These are phyloP conservation scores for Eriocheir sinensis DNA, from an alignment of 1,140 invertebrate genomes.

Conservation along the genomic window DNA sequence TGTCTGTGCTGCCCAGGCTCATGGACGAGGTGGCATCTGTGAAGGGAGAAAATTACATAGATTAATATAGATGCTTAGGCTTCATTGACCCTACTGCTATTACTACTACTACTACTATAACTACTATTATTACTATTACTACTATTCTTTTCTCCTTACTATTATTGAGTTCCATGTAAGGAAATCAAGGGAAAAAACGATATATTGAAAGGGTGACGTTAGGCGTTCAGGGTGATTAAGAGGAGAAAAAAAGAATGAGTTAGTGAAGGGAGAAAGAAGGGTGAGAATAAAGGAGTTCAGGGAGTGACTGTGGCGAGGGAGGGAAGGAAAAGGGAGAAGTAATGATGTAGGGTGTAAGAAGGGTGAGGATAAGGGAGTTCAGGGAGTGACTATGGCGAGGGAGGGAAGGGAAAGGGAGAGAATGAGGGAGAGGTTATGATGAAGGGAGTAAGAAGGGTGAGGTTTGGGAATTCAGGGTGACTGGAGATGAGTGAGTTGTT, in stretches of 20 bases:
- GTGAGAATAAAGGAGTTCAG: neutral
- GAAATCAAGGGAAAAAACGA: conserved; percentile 2
- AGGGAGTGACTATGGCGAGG: neutral
- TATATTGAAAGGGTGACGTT: neutral
- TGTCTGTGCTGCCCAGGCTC: conserved; percentile 64
- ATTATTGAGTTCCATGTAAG: too few relatives aligned
- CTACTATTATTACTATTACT: too few relatives aligned
- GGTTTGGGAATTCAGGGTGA: neutral
- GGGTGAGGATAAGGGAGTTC: neutral
- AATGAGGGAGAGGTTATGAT: neutral
- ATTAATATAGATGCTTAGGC: too few relatives aligned
- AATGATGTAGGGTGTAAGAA: neutral
- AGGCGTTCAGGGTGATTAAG: neutral
- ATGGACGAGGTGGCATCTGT: conserved; percentile 63
- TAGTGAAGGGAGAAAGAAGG: neutral
- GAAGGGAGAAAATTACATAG: neutral
- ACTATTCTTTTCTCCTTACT: too few relatives aligned
- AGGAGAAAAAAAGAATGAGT: neutral
- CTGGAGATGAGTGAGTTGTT: neutral
- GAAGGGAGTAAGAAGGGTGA: neutral
- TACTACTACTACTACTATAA: too few relatives aligned
- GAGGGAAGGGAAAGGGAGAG: neutral
- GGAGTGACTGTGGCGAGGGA: neutral
- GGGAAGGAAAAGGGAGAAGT: neutral
- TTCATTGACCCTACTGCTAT: too few relatives aligned